phyloP scores from a whole-genome alignment of 1,140 invertebrate species.

The Drosophila mauritiana region DNA sequence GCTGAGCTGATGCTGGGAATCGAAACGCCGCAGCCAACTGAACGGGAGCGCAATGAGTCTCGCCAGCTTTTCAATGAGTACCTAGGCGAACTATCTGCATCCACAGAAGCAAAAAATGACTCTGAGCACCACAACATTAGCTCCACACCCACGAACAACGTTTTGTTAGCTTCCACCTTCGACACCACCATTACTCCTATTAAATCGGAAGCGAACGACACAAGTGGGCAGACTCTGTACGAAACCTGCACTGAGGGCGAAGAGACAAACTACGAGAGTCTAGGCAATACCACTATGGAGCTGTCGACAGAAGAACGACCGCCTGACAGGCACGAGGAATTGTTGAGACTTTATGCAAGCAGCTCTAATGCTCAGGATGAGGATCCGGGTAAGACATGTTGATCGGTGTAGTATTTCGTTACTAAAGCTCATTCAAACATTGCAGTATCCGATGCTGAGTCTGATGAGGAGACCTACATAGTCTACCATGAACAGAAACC shows the following conservation, averaged over 20 bases:
- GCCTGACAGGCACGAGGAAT: slow-evolving; percentile 55
- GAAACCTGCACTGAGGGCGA: slow-evolving; percentile 52
- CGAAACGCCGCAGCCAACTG: slow-evolving; percentile 24
- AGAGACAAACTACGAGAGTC: slow-evolving; percentile 53
- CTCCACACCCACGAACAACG: slow-evolving; percentile 58
- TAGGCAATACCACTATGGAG: slow-evolving; percentile 9
- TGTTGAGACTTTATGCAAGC: slow-evolving; percentile 56
- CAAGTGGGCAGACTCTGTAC: slow-evolving; percentile 50
- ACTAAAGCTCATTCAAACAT: background rate
- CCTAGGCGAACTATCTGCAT: slow-evolving; percentile 52
- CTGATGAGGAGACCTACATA: slow-evolving; percentile 77
- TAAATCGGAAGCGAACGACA: slow-evolving; percentile 12
- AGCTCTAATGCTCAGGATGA: slow-evolving; percentile 33
- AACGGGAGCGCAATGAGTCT: slow-evolving; percentile 43
- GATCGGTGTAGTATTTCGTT: background rate
- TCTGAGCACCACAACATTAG: slow-evolving; percentile 14
- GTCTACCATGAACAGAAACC: slow-evolving; percentile 61
- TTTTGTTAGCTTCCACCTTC: slow-evolving; percentile 2
- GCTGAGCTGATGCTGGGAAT: slow-evolving; percentile 86
- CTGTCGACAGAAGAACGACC: background rate
- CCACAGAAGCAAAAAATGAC: background rate
- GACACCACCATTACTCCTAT: slow-evolving; percentile 49
- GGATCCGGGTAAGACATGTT: slow-evolving; percentile 39
- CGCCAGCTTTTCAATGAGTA: slow-evolving; percentile 69
- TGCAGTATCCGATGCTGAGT: slow-evolving; percentile 77